phyloP scores from a whole-genome alignment of 2,113 vertebrate species.

The Gallinago paraguaiae region DNA sequence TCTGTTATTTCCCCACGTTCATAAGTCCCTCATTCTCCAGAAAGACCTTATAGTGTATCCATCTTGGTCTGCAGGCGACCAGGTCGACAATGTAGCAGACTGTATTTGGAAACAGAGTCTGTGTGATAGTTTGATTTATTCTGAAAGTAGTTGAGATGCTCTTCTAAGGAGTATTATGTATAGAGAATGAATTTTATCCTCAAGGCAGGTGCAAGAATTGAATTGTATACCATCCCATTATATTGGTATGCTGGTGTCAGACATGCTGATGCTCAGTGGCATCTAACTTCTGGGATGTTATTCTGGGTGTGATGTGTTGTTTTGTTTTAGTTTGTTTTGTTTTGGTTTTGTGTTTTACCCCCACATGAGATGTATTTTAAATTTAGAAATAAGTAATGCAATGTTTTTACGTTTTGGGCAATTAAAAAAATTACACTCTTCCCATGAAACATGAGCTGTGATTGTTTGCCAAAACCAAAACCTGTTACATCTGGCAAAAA shows the following conservation, averaged over 20 bases:
- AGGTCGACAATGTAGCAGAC: not conserved
- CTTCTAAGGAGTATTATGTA: not conserved
- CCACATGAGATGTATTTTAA: not conserved
- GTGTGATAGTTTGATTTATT: not conserved
- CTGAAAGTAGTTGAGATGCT: not conserved
- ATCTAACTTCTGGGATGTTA: not conserved
- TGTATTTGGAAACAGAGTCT: not conserved
- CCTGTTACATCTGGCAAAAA: not conserved
- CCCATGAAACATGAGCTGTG: not conserved
- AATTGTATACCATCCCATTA: not conserved
- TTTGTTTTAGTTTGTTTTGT: not conserved
- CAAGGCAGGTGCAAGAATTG: not conserved
- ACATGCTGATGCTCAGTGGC: not conserved
- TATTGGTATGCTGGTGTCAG: not conserved
- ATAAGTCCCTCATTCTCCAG: not conserved
- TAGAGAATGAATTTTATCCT: not conserved
- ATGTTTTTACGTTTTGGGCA: not conserved
- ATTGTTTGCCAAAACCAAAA: not conserved
- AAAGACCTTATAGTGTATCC: fast-evolving
- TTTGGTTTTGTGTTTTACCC: not conserved
- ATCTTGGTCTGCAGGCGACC: not conserved
- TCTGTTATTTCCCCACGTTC: fast-evolving
- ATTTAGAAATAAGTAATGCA: not conserved
- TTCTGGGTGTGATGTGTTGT: not conserved
- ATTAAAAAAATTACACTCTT: not conserved